phyloP scores from a whole-genome alignment of 2,113 vertebrate genomes.

The Urocolius indicus region DNA sequence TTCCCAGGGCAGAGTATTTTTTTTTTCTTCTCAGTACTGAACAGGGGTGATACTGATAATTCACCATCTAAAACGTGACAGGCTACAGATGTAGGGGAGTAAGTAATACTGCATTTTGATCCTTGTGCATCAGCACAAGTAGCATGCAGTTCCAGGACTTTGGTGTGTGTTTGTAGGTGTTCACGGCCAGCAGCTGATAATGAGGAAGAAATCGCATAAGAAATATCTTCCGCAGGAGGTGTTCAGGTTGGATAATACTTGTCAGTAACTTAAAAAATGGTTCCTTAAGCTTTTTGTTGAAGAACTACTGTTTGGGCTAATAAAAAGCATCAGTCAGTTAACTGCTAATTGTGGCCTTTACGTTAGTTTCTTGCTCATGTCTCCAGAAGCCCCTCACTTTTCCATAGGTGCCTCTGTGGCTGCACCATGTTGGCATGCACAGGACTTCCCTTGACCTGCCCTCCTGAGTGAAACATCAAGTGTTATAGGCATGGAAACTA shows the following conservation, averaged over 20 bases:
- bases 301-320: not conserved
- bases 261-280: not conserved
- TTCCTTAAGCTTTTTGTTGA: not conserved
- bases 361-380: not conserved
- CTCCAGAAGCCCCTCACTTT: not conserved
- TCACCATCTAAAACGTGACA: not conserved
- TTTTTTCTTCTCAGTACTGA: not conserved
- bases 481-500: not conserved
- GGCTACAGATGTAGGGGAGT: not conserved
- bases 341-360: not conserved
- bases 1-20: not conserved
- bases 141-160: not conserved
- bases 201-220: fast-evolving
- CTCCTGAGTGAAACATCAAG: not conserved
- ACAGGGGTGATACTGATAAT: not conserved
- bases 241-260: not conserved
- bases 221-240: not conserved
- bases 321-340: not conserved
- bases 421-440: fast-evolving
- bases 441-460: not conserved
- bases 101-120: not conserved
- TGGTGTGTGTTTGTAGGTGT: not conserved
- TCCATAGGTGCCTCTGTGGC: not conserved
- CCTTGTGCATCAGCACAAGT: not conserved
- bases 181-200: not conserved